Conservation (phyloP, 2,113 vertebrate species). For the Ciconia boyciana region DNA sequence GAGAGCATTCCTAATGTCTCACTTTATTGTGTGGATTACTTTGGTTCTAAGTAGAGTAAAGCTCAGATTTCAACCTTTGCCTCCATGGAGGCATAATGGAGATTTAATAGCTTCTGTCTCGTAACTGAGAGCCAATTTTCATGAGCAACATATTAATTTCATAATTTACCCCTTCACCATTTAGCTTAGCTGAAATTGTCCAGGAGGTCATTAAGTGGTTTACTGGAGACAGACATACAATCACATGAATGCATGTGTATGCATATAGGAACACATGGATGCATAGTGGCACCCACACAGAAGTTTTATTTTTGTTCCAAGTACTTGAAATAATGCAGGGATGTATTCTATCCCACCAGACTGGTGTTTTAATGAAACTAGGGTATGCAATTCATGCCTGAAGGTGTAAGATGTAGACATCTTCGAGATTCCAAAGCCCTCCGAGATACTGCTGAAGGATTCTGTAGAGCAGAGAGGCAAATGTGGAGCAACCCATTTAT, state of each 20-base stretch:
- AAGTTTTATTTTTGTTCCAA: not conserved
- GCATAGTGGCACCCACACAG: accelerated
- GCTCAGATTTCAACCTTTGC: not conserved
- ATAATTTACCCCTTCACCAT: not conserved
- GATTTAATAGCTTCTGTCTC: not conserved
- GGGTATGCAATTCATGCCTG: not conserved
- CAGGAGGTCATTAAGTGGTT: not conserved
- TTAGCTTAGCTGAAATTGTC: not conserved
- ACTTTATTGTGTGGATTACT: not conserved
- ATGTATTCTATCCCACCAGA: not conserved
- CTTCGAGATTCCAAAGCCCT: not conserved
- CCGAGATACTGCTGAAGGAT: not conserved
- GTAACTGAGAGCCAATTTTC: not conserved
- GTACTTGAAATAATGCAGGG: not conserved
- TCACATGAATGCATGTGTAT: not conserved
- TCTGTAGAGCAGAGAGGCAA: not conserved
- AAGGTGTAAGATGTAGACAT: not conserved
- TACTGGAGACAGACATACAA: not conserved
- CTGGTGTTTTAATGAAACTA: not conserved
- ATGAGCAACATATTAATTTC: not conserved
- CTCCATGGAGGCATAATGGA: not conserved
- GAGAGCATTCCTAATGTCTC: not conserved
- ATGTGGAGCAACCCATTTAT: not conserved
- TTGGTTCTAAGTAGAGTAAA: not conserved
- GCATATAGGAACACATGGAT: not conserved